A percentile compares a stretch with the other conserved stretches of the same genome.
Conservation (phyloP, 1,140 invertebrate genomes). For the Stratiolaelaps scimitus region DNA sequence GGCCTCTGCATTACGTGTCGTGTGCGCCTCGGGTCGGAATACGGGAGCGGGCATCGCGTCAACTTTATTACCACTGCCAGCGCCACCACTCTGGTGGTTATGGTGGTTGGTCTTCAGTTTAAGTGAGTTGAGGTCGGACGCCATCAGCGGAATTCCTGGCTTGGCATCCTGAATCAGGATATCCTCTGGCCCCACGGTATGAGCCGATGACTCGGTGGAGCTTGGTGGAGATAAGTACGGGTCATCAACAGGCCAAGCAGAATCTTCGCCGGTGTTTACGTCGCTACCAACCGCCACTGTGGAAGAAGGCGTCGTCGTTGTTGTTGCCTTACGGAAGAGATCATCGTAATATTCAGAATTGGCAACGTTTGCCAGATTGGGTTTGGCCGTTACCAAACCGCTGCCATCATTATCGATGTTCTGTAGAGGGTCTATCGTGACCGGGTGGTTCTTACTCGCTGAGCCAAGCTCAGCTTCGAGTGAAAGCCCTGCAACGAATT, state of each 20-base stretch:
- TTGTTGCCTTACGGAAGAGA: background rate
- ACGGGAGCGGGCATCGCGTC: background rate
- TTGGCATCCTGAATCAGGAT: slow-evolving; percentile 25
- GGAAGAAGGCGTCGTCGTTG: background rate
- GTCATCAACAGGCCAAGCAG: slow-evolving; percentile 18
- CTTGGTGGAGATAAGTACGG: background rate
- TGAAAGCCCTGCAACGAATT: background rate
- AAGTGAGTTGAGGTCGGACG: slow-evolving; percentile 17
- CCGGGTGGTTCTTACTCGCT: background rate
- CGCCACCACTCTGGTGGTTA: too few species aligned
- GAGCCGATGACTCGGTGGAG: background rate
- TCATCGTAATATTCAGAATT: slow-evolving; percentile 6
- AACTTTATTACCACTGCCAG: background rate
- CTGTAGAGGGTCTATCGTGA: slow-evolving; percentile 17
- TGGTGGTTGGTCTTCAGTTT: slow-evolving; percentile 4
- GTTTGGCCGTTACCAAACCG: background rate
- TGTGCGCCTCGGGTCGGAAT: slow-evolving; percentile 1
- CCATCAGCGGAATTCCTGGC: slow-evolving; percentile 13
- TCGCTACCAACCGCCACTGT: too few species aligned
- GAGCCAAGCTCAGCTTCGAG: slow-evolving; percentile 17
- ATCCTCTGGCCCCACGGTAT: slow-evolving; percentile 16
- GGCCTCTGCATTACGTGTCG: background rate
- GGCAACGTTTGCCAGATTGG: background rate
- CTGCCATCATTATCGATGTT: background rate
- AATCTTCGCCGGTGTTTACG: background rate